A percentile compares a stretch with the other conserved stretches of the same genome.
These are phyloP conservation scores for Lepeophtheirus nordmannii DNA, from an alignment of 2,888 invertebrate species.

Conservation along the genomic window DNA sequence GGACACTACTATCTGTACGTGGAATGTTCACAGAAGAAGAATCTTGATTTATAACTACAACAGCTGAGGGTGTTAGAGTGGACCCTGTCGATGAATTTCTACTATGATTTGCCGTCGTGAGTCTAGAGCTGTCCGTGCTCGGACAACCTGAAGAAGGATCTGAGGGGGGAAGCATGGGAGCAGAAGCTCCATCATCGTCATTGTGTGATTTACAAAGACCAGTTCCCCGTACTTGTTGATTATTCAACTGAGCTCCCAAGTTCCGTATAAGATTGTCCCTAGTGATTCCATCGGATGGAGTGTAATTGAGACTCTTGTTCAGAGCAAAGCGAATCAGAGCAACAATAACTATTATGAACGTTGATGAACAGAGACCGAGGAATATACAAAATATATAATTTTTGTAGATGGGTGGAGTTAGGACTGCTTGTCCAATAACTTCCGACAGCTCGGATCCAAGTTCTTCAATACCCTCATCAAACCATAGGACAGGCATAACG, in stretches of 20 bases:
- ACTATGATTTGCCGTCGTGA: background rate
- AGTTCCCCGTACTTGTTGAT: background rate
- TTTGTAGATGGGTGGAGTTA: slow-evolving; percentile 1
- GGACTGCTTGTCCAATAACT: slow-evolving; percentile 7
- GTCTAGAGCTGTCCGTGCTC: background rate
- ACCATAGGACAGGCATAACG: slow-evolving; percentile 16
- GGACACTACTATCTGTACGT: no score
- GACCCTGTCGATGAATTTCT: slow-evolving; percentile 8
- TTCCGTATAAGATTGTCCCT: background rate
- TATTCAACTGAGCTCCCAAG: background rate
- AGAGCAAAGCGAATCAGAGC: background rate
- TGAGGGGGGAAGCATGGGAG: background rate
- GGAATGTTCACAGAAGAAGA: no score
- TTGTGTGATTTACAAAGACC: no score
- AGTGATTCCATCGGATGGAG: background rate
- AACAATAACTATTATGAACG: background rate
- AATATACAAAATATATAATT: slow-evolving; percentile 11
- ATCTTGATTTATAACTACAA: background rate
- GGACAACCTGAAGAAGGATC: background rate
- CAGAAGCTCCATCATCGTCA: background rate
- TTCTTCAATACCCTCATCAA: slow-evolving; percentile 22
- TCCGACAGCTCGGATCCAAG: background rate
- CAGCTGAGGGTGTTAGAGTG: background rate
- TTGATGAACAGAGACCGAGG: background rate
- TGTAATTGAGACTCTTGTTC: background rate